Conservation (phyloP, 2,113 vertebrate genomes). For the Capreolus pygargus region DNA sequence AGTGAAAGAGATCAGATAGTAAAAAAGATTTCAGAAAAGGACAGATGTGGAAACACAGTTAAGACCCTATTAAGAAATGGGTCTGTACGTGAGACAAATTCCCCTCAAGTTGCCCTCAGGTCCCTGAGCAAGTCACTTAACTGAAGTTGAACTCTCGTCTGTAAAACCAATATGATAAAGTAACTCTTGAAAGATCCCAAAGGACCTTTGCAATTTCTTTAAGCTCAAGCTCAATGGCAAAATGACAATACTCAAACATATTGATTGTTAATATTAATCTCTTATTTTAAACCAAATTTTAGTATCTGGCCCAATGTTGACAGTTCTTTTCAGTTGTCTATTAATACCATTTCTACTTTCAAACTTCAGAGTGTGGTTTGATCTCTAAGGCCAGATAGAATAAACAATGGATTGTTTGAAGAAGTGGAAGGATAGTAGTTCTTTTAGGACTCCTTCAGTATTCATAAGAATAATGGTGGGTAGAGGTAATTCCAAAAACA, state of each 20-base stretch:
- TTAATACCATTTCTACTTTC: neutral
- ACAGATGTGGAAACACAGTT: neutral
- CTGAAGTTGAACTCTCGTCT: neutral
- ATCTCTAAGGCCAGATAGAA: neutral
- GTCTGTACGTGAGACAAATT: neutral
- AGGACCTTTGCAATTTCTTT: neutral
- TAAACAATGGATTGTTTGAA: neutral
- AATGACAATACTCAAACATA: neutral
- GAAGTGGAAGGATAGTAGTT: neutral
- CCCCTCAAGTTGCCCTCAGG: neutral
- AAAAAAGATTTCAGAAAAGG: neutral
- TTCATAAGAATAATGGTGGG: neutral
- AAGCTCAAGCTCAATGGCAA: neutral
- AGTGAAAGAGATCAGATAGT: neutral
- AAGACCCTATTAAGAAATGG: neutral
- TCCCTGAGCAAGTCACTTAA: neutral
- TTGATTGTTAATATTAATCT: neutral
- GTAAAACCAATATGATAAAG: neutral
- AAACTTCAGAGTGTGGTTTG: neutral
- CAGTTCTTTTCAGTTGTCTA: neutral
- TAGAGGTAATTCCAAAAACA: neutral
- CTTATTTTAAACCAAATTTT: neutral
- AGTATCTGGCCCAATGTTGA: neutral
- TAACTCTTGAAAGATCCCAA: neutral
- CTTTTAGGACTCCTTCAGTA: neutral